phyloP scores from a whole-genome alignment of 2,888 invertebrate species.

The Alloplasta piceator region DNA sequence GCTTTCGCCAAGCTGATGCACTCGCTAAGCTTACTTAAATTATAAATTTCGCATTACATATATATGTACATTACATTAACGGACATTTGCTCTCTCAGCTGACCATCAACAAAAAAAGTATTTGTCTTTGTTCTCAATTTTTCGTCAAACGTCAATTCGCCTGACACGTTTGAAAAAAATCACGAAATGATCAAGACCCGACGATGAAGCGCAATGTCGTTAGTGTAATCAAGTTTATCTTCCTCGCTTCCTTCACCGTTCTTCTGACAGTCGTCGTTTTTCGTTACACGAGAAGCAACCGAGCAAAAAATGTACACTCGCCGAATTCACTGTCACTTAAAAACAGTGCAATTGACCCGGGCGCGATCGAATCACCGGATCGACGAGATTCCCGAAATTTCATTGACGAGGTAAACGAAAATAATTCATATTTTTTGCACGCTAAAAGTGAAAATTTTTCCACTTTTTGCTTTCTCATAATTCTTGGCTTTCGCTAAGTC shows the following conservation, averaged over 20 bases:
- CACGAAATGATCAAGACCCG: slow-evolving; percentile 65
- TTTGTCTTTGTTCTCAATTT: not conserved
- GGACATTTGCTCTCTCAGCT: not conserved
- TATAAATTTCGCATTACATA: not conserved
- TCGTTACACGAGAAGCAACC: slow-evolving; percentile 75
- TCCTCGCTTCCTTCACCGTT: slow-evolving; percentile 78
- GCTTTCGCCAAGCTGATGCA: too few species aligned
- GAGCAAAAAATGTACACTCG: slow-evolving; percentile 59
- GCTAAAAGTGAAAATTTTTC: slow-evolving; percentile 15
- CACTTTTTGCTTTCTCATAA: not conserved
- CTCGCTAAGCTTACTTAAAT: too few species aligned
- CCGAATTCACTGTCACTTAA: slow-evolving; percentile 55
- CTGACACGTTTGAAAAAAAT: slow-evolving; percentile 15
- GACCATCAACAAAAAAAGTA: not conserved
- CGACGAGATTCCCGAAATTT: slow-evolving; percentile 5
- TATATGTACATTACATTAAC: not conserved
- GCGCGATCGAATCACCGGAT: slow-evolving; percentile 13
- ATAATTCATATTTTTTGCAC: not conserved
- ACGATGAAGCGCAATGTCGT: slow-evolving; percentile 82
- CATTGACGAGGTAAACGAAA: slow-evolving; percentile 22
- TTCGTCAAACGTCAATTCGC: too few species aligned
- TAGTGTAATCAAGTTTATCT: slow-evolving; percentile 80
- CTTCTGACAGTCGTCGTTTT: slow-evolving; percentile 79
- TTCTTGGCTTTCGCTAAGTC: too few species aligned
- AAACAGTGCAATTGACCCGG: slow-evolving; percentile 32